Conservation (phyloP, 2,888 invertebrate species). For the Lasiommata megera region DNA sequence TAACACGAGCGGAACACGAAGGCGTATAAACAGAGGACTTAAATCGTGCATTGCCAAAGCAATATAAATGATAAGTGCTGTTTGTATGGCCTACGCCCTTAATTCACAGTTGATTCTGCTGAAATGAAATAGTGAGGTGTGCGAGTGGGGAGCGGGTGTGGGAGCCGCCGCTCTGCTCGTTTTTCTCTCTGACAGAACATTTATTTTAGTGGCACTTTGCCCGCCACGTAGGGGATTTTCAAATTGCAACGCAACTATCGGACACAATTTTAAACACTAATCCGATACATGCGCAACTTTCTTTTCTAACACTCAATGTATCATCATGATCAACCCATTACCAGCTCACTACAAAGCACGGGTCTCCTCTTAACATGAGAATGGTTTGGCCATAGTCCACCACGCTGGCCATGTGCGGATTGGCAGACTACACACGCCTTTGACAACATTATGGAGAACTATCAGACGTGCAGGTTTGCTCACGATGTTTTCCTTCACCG, state of each 20-base stretch:
- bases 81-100: conserved; percentile 37
- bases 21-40: conserved; percentile 20
- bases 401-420: no score
- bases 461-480: no score
- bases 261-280: conserved; percentile 50
- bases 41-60: conserved; percentile 26
- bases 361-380: no score
- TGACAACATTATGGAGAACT: no score
- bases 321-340: no score
- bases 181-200: conserved; percentile 78
- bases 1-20: conserved; percentile 7
- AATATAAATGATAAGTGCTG: conserved; percentile 32
- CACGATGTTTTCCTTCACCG: no score
- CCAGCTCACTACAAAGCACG: no score
- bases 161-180: conserved; percentile 59
- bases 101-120: conserved; percentile 51
- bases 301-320: no score
- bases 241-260: conserved; percentile 66
- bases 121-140: conserved; percentile 46
- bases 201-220: conserved; percentile 75
- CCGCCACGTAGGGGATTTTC: conserved; percentile 65
- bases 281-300: conserved; percentile 9
- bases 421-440: no score
- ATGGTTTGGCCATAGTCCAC: no score
- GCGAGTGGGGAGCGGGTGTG: conserved; percentile 41